Conservation (phyloP, 2,113 vertebrate genomes). For the Callionymus lyra region DNA sequence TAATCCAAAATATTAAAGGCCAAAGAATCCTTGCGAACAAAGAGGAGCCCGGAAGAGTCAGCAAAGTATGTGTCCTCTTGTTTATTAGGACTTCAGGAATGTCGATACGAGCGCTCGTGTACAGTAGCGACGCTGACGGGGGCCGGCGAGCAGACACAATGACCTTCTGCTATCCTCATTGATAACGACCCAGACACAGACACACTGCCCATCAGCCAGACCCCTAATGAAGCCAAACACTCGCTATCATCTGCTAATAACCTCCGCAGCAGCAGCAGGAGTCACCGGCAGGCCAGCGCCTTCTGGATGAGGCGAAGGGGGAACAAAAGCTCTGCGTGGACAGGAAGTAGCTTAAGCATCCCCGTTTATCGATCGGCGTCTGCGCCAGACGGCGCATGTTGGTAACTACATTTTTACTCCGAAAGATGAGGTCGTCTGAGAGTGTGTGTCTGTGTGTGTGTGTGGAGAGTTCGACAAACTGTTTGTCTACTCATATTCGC, state of each 20-base stretch:
- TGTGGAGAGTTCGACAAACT: no score
- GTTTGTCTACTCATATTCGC: constrained; percentile 33
- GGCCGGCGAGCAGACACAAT: constrained; percentile 43
- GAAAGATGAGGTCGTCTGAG: no score
- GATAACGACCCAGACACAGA: constrained; percentile 59
- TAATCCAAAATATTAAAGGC: constrained; percentile 37
- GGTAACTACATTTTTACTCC: constrained; percentile 35
- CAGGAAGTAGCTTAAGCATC: constrained; percentile 50
- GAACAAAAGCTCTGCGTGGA: constrained; percentile 46
- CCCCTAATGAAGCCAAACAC: constrained; percentile 57
- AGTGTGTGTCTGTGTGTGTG: no score
- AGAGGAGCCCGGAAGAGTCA: constrained; percentile 37
- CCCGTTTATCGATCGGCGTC: constrained; percentile 47
- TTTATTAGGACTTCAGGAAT: constrained; percentile 63
- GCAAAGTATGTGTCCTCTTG: constrained; percentile 55
- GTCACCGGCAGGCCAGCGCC: constrained; percentile 40
- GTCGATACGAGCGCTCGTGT: constrained; percentile 60
- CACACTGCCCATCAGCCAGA: constrained; percentile 53
- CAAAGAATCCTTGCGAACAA: constrained; percentile 47
- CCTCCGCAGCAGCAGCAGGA: constrained; percentile 34
- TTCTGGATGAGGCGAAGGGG: constrained; percentile 24
- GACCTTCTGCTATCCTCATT: constrained; percentile 54
- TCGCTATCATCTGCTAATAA: constrained; percentile 58
- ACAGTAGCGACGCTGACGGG: constrained; percentile 42
- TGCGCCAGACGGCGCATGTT: constrained; percentile 15